Evolutionary conservation across 1,140 invertebrate genomes (phyloP).

Genomic region (Danaus melanippus): DNA sequence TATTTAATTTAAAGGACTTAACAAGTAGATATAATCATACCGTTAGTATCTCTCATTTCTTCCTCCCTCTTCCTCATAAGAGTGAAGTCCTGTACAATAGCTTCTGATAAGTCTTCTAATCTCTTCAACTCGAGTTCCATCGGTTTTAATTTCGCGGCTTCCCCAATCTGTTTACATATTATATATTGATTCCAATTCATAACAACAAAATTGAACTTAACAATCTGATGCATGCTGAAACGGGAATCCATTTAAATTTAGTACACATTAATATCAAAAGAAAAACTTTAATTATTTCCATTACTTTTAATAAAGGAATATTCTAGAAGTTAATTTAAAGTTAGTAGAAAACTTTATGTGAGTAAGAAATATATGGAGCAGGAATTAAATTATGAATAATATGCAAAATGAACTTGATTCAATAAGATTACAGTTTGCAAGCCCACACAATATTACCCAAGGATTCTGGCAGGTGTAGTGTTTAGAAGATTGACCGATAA

Average conservation of each 20-base stretch:
- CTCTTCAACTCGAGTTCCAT: slow-evolving; percentile 96
- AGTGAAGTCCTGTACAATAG: slow-evolving; percentile 97
- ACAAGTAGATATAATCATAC: slow-evolving; percentile 71
- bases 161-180: slow-evolving; percentile 80
- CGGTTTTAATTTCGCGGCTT: slow-evolving; percentile 97
- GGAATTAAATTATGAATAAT: background rate
- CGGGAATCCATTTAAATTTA: too few relatives aligned
- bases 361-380: background rate
- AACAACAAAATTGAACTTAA: background rate
- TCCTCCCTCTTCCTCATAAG: slow-evolving; percentile 97
- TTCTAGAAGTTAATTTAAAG: background rate
- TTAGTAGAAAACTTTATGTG: background rate
- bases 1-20: too few relatives aligned
- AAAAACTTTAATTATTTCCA: too few relatives aligned
- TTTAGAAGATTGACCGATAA: slow-evolving; percentile 43
- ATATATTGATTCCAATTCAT: slow-evolving; percentile 4
- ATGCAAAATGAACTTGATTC: background rate
- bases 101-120: slow-evolving; percentile 96
- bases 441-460: slow-evolving; percentile 51
- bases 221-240: too few relatives aligned
- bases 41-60: slow-evolving; percentile 99
- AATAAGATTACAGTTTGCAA: background rate
- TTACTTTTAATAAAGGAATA: background rate
- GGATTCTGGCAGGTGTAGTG: slow-evolving; percentile 43
- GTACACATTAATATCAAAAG: too few relatives aligned